Evolutionary conservation across 2,797 vertebrate genomes (phyloP).

Genomic region (Knipowitschia caucasica): DNA sequence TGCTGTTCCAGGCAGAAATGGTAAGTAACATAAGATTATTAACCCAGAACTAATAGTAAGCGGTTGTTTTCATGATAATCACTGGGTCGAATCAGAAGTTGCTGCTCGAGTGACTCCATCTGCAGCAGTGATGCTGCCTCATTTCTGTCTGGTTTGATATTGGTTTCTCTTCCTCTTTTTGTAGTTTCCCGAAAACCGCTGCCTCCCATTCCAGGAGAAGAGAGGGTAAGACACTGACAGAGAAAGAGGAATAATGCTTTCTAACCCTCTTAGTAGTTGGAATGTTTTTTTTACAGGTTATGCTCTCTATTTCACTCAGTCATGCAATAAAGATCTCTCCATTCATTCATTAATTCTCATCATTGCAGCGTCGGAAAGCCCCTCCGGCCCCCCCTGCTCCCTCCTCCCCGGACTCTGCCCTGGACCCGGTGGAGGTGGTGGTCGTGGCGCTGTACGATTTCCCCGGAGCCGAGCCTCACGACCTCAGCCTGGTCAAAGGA

Average conservation of each 20-base stretch:
- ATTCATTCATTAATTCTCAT: not conserved
- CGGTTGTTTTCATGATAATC: not conserved
- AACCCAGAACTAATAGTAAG: conserved; percentile 19
- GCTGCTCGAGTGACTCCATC: not conserved
- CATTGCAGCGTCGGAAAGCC: conserved; percentile 30
- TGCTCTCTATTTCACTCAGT: no score
- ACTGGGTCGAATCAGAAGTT: not conserved
- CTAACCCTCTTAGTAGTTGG: no score
- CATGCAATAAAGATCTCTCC: no score
- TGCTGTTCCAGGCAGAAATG: no score
- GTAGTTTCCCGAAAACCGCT: conserved; percentile 82
- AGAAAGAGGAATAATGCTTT: not conserved
- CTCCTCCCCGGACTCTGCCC: not conserved
- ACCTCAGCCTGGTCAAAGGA: conserved; percentile 81
- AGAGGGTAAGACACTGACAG: conserved; percentile 19
- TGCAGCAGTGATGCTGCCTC: not conserved
- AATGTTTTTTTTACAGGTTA: no score
- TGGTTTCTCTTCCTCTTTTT: conserved; percentile 51
- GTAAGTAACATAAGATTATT: no score
- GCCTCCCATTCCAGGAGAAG: conserved; percentile 75
- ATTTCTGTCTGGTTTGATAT: not conserved
- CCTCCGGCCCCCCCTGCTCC: conserved; percentile 36
- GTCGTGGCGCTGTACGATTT: conserved; percentile 91
- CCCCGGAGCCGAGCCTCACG: conserved; percentile 80
- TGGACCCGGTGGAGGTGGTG: conserved; percentile 51